Evolutionary conservation across 2,113 vertebrate species (phyloP), one percentile per base, ranked within the genome.

Genomic region (Tursiops truncatus): DNA sequence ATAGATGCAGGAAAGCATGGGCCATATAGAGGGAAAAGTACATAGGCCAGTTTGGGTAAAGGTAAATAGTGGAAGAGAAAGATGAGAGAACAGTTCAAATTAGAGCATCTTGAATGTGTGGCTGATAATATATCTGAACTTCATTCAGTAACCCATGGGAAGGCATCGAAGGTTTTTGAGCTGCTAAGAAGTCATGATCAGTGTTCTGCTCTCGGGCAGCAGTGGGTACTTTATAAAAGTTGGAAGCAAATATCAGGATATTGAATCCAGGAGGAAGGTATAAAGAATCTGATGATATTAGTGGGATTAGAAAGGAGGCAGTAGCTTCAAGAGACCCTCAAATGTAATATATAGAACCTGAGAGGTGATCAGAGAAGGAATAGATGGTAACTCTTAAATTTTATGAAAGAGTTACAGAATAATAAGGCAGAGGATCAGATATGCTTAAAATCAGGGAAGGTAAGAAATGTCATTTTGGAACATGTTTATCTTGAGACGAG

Each of bases 21-120:
- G 50, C 70, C 26, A 15, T 38, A 6, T 41, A 41, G n/a, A 41
- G n/a, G 53, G 41, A 58, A 63, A 41, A 28, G n/a, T 91, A 17
- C n/a, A 31, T 58, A 81, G 50, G 18, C 53, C 38, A 90, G 28
- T 87, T 86, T 90, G 21, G 33, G 21, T 85, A 76, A 94, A 56
- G 33, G 20, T 65, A 58, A 93, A 50, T 65, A 76, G 18, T 94
- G 53, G 81, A 53, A 95, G 53, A 79, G 31, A 97, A 94, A 81
- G 23, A 67, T 25, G 5, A 73, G 68, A 86, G 20, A 74, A 44
- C 50, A 53, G n/a, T 89, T 91, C 68, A 91, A 63, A 76, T 83
- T 6, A 36, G 53, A 94, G 26, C 50, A 58, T 91, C 14, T 56
- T 65, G 31, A 70, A 60, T 85, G 33, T 79, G 36, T 70, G 10